A percentile compares a stretch with the other conserved stretches of the same genome.
Evolutionary conservation across 2,797 vertebrate genomes (phyloP).

Genomic region (Phoebastria nigripes): DNA sequence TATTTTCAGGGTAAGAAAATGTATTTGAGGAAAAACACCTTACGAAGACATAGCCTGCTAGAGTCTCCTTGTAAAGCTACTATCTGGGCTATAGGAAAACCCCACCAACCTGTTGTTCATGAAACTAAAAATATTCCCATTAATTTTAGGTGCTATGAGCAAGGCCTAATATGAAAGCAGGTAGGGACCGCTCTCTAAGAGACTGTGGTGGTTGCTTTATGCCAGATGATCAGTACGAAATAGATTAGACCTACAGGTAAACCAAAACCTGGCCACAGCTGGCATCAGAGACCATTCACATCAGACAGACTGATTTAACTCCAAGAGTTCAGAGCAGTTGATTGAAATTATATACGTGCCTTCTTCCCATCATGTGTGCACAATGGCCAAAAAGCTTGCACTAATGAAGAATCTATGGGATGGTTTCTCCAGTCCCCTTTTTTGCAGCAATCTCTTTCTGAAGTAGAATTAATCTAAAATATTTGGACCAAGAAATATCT

Average conservation of each 20-base stretch:
- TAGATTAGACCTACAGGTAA: background rate
- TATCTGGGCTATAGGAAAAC: background rate
- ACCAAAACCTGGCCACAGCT: background rate
- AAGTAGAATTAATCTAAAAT: background rate
- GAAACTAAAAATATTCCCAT: background rate
- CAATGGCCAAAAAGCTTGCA: background rate
- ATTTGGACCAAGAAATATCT: background rate
- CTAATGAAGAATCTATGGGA: background rate
- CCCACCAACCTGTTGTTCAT: accelerated
- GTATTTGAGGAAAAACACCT: background rate
- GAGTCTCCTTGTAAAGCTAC: background rate
- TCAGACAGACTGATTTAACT: background rate
- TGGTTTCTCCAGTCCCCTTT: background rate
- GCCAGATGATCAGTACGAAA: background rate
- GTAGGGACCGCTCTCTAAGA: background rate
- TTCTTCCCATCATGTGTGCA: background rate
- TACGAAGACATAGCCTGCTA: background rate
- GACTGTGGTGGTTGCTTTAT: background rate
- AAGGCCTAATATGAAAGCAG: background rate
- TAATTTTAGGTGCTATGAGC: background rate
- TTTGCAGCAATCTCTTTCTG: background rate
- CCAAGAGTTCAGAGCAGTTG: background rate
- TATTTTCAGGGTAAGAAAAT: background rate
- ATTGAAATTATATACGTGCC: background rate
- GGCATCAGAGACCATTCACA: background rate